Conservation (phyloP, 2,113 vertebrate species). For the Oncorhynchus tshawytscha region DNA sequence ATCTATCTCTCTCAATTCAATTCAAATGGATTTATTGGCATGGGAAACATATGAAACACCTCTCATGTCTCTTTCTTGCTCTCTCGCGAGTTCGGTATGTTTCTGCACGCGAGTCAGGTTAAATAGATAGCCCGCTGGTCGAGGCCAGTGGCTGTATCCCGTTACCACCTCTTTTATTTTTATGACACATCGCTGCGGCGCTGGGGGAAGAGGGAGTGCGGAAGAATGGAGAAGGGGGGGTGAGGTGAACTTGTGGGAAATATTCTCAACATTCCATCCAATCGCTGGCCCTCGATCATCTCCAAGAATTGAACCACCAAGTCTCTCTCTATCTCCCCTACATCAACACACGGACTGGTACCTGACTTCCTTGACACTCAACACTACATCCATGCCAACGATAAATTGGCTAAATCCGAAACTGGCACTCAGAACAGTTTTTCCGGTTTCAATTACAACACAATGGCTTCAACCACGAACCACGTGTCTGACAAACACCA, state of each 20-base stretch:
- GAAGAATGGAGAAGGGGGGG: background rate
- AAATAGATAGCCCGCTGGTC: slow-evolving; percentile 48
- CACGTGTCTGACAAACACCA: background rate
- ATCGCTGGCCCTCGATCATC: background rate
- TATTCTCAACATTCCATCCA: slow-evolving; percentile 13
- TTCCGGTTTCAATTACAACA: background rate
- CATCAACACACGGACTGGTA: background rate
- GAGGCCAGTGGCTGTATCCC: slow-evolving; percentile 60
- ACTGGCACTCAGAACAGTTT: background rate
- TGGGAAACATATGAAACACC: too few relatives aligned
- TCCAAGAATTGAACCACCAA: background rate
- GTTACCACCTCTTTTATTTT: slow-evolving; percentile 68
- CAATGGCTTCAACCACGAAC: background rate
- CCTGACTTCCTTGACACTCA: background rate
- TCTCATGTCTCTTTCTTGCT: background rate
- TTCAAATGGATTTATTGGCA: too few relatives aligned
- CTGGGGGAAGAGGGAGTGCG: slow-evolving; percentile 22
- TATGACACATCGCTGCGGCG: slow-evolving; percentile 49
- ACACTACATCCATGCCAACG: background rate
- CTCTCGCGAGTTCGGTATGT: background rate
- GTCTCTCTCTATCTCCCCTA: background rate
- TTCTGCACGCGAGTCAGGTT: slow-evolving; percentile 26
- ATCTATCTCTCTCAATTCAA: too few relatives aligned
- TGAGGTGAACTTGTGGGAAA: slow-evolving; percentile 1
- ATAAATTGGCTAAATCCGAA: background rate